These are phyloP conservation scores for Seira ritae DNA, from an alignment of 2,888 invertebrate genomes.

Conservation along the genomic window DNA sequence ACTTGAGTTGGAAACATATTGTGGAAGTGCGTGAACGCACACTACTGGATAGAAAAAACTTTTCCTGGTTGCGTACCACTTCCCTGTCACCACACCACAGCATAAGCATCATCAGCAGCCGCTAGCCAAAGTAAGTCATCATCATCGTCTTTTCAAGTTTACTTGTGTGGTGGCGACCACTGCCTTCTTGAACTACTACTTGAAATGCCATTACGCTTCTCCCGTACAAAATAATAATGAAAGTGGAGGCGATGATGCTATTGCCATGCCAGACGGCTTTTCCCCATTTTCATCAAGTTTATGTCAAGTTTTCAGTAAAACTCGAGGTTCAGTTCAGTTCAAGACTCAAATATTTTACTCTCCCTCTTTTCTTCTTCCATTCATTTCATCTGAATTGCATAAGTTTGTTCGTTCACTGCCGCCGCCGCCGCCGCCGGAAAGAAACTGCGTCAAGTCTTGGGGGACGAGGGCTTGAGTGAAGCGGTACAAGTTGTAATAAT, in stretches of 20 bases:
- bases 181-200: slow-evolving; percentile 24
- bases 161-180: neutral
- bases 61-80: neutral
- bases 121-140: slow-evolving; percentile 55
- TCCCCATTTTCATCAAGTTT: slow-evolving; percentile 63
- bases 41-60: slow-evolving; percentile 7
- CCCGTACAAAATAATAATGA: neutral
- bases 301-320: slow-evolving; percentile 43
- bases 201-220: slow-evolving; percentile 52
- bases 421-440: neutral
- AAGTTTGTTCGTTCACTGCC: neutral
- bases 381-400: slow-evolving; percentile 11
- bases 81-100: slow-evolving; percentile 4
- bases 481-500: neutral
- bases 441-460: neutral
- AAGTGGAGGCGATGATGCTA: slow-evolving; percentile 11
- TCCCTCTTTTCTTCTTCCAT: neutral
- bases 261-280: slow-evolving; percentile 19
- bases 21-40: slow-evolving; percentile 1
- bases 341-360: neutral
- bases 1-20: slow-evolving; percentile 29
- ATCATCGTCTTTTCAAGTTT: slow-evolving; percentile 11
- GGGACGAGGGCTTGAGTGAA: neutral
- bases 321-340: neutral
- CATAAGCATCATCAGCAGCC: slow-evolving; percentile 12